Percentiles rank a stretch among this genome's conserved stretches.
phyloP scores from a whole-genome alignment of 1,140 invertebrate genomes.

The Eumeta japonica region DNA sequence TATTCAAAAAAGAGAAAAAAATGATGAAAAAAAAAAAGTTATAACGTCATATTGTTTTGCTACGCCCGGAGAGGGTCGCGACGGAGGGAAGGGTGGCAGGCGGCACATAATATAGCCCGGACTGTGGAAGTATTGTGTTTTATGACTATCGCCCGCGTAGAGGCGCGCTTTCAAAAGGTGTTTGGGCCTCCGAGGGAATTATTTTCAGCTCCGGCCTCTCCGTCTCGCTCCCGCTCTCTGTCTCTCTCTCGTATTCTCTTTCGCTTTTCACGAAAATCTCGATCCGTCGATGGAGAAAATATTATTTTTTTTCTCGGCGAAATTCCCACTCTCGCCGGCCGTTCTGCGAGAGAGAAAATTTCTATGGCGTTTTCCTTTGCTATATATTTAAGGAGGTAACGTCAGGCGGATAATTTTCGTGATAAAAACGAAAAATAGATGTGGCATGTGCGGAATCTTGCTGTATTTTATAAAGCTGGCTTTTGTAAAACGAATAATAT shows the following conservation, averaged over 20 bases:
- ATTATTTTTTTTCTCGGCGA: too few species aligned
- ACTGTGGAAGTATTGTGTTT: constrained; percentile 27
- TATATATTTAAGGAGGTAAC: too few species aligned
- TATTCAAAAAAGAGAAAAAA: constrained; percentile 53
- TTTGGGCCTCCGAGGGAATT: constrained; percentile 10
- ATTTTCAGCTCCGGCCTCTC: neutral
- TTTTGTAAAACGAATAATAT: too few species aligned
- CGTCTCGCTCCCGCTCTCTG: neutral
- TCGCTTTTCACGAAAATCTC: too few species aligned
- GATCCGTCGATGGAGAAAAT: too few species aligned
- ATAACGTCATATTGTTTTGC: constrained; percentile 57
- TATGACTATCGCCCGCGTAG: constrained; percentile 23
- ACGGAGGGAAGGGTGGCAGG: constrained; percentile 16
- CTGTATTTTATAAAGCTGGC: too few species aligned
- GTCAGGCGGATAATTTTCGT: too few species aligned
- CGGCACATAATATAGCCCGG: constrained; percentile 24
- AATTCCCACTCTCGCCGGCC: too few species aligned
- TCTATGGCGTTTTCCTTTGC: too few species aligned
- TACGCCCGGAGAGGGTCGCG: constrained; percentile 25
- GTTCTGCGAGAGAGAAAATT: too few species aligned
- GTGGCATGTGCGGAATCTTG: too few species aligned
- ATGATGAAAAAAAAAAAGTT: constrained; percentile 55
- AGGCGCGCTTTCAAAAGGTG: constrained; percentile 30
- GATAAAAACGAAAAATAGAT: too few species aligned
- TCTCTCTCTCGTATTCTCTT: neutral